phyloP scores from a whole-genome alignment of 2,113 vertebrate genomes.

The Lathamus discolor region DNA sequence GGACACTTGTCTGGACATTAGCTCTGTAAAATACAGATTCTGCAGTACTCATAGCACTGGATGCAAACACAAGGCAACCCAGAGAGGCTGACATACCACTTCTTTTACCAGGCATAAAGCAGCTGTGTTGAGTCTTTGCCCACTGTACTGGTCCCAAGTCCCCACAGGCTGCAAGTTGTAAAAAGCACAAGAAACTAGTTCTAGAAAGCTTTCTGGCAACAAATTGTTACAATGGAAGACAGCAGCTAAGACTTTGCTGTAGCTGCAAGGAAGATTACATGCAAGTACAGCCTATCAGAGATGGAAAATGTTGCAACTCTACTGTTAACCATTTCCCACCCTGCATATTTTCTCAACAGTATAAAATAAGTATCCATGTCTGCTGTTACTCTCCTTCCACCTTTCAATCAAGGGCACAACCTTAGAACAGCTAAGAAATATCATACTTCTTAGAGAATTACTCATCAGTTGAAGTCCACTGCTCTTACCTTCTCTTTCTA shows the following conservation, averaged over 20 bases:
- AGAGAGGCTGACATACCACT: background rate
- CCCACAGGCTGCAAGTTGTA: background rate
- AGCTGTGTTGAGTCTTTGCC: background rate
- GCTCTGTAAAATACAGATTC: background rate
- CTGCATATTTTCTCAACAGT: background rate
- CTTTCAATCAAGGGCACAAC: background rate
- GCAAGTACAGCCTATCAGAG: background rate
- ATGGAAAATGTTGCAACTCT: background rate
- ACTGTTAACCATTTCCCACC: background rate
- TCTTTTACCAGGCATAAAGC: background rate
- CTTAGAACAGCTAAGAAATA: background rate
- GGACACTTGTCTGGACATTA: background rate
- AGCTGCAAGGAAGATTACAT: background rate
- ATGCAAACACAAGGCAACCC: background rate
- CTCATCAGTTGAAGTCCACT: background rate
- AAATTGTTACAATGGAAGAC: background rate
- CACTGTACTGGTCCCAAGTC: background rate
- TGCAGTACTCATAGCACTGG: background rate
- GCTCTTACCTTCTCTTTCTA: conserved; percentile 88
- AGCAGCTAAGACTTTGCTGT: background rate
- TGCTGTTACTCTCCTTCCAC: background rate
- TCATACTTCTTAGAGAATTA: background rate
- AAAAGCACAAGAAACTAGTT: background rate
- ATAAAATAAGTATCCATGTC: background rate
- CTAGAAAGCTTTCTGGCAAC: background rate